These are phyloP conservation scores for Mixornis gularis DNA, from an alignment of 2,113 vertebrate genomes.

Conservation along the genomic window DNA sequence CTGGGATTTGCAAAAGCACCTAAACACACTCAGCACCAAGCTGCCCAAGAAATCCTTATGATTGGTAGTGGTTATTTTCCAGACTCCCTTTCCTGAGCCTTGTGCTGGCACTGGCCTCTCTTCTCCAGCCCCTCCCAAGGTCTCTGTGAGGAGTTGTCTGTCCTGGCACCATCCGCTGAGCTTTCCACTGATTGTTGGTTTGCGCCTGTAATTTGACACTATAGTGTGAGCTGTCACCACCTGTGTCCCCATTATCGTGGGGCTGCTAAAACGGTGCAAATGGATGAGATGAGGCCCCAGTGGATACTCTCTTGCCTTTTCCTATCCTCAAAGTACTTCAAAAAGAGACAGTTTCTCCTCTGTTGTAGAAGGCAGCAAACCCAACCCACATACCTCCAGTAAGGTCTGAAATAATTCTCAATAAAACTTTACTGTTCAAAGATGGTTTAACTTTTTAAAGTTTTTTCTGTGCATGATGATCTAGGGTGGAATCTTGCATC, in stretches of 20 bases:
- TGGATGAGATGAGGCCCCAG: background rate
- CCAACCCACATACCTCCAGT: background rate
- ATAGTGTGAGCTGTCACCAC: fast-evolving
- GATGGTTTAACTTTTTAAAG: background rate
- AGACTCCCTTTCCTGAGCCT: background rate
- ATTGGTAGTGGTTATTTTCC: background rate
- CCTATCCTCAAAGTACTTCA: background rate
- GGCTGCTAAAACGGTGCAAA: background rate
- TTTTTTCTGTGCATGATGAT: background rate
- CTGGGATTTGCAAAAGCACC: background rate
- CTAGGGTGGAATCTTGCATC: background rate
- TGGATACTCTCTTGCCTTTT: background rate
- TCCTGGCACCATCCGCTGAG: background rate
- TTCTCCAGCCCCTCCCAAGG: background rate
- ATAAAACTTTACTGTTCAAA: background rate
- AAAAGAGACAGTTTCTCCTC: background rate
- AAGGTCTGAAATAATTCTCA: background rate
- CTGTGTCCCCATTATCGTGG: fast-evolving
- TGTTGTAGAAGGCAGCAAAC: background rate
- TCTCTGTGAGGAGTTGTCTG: background rate
- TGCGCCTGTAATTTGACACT: background rate
- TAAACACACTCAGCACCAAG: background rate
- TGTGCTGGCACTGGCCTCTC: background rate
- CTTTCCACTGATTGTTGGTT: background rate
- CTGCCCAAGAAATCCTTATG: background rate